phyloP scores from a whole-genome alignment of 2,888 invertebrate genomes.

The Steinernema hermaphroditum region DNA sequence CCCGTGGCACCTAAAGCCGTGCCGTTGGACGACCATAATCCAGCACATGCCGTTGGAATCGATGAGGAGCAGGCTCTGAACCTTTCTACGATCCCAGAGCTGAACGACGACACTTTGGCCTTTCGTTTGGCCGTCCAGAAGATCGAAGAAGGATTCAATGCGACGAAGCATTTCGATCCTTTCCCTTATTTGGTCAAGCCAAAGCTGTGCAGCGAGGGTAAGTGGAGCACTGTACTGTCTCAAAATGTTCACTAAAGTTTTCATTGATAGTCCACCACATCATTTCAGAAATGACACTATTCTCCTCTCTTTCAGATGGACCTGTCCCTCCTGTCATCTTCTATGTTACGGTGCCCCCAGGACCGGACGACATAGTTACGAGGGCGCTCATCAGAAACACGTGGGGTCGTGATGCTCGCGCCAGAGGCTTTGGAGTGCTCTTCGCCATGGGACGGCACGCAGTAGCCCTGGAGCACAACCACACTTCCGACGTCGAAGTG shows the following conservation, averaged over 20 bases:
- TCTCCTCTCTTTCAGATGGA: neutral
- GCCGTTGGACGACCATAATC: neutral
- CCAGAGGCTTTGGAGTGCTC: neutral
- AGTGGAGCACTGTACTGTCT: too few relatives aligned
- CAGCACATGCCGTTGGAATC: neutral
- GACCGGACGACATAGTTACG: conserved; percentile 10
- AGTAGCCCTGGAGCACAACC: neutral
- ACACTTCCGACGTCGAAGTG: neutral
- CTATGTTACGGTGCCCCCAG: neutral
- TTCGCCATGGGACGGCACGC: conserved; percentile 11
- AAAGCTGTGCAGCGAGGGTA: conserved; percentile 1
- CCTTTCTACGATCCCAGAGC: neutral
- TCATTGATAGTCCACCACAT: too few relatives aligned
- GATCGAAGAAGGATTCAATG: neutral
- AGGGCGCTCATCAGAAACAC: conserved; percentile 19
- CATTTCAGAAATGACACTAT: too few relatives aligned
- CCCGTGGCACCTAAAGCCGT: neutral
- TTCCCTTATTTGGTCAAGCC: conserved; percentile 3
- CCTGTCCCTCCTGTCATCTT: conserved; percentile 14
- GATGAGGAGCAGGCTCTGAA: neutral
- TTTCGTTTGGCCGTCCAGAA: conserved; percentile 3
- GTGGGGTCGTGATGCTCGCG: neutral
- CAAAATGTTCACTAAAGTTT: too few relatives aligned
- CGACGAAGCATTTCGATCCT: neutral
- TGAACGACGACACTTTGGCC: conserved; percentile 12